Evolutionary conservation across 2,797 vertebrate genomes (phyloP).

Genomic region (Morelia viridis): DNA sequence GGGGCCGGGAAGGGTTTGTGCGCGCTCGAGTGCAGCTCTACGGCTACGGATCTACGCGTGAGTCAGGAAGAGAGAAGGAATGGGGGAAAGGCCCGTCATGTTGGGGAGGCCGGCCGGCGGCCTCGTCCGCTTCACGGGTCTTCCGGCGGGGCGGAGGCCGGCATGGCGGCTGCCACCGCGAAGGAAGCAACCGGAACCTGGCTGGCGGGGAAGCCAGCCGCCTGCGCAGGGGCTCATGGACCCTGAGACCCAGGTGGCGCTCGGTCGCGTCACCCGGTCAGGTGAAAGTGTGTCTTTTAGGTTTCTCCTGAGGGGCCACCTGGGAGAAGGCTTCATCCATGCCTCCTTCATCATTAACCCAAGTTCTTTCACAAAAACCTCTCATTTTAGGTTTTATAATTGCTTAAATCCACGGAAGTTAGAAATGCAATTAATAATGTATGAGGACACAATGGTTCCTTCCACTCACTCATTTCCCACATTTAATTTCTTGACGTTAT

Average conservation of each 20-base stretch:
- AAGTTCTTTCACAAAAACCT: background rate
- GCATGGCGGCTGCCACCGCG: background rate
- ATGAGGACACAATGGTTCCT: background rate
- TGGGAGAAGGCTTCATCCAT: background rate
- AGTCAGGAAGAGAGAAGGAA: background rate
- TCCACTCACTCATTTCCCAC: background rate
- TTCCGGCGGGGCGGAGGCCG: too few species aligned
- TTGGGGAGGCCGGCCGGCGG: background rate
- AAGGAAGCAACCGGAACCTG: background rate
- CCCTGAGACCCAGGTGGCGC: background rate
- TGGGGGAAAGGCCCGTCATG: background rate
- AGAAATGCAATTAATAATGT: constrained; percentile 11
- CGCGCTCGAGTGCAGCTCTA: background rate
- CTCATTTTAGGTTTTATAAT: background rate
- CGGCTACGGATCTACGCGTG: background rate
- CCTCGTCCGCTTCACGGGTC: background rate
- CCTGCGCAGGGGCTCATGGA: background rate
- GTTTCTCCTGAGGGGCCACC: background rate
- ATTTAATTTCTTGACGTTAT: background rate
- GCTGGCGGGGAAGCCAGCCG: background rate
- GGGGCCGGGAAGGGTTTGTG: background rate
- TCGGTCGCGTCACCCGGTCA: background rate
- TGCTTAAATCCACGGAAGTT: constrained; percentile 8
- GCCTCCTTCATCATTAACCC: constrained; percentile 2
- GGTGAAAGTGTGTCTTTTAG: too few species aligned